Evolutionary conservation across 2,113 vertebrate genomes (phyloP).

Genomic region (Entelurus aequoreus): DNA sequence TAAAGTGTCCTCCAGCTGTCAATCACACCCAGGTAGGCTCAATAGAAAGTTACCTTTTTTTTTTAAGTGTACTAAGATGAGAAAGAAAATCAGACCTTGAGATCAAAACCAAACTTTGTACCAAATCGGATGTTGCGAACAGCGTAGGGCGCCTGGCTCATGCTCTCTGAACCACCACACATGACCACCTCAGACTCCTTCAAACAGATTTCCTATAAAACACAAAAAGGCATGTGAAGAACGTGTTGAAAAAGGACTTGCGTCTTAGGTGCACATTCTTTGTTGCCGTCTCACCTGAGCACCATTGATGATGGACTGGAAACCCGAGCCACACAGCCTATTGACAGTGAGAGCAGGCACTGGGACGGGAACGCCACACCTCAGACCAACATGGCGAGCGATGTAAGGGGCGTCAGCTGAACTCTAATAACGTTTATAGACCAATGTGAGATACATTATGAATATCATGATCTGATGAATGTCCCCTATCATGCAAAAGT

Average conservation of each 20-base stretch:
- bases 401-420: constrained; percentile 81
- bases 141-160: constrained; percentile 88
- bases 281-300: constrained; percentile 77
- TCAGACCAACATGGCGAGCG: constrained; percentile 87
- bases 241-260: background rate
- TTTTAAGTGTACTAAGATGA: background rate
- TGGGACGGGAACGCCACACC: constrained; percentile 79
- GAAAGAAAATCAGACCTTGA: constrained; percentile 74
- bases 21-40: background rate
- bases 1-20: constrained; percentile 86
- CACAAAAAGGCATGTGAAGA: constrained; percentile 11
- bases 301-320: constrained; percentile 88
- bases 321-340: constrained; percentile 94
- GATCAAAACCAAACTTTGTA: constrained; percentile 82
- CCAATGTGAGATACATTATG: background rate
- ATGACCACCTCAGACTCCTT: constrained; percentile 89
- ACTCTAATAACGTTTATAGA: constrained; percentile 64
- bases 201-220: constrained; percentile 84
- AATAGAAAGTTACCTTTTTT: background rate
- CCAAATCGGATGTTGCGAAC: constrained; percentile 90
- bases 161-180: constrained; percentile 88
- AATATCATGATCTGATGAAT: no score
- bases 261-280: background rate
- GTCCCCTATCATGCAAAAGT: no score
- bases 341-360: constrained; percentile 87